Percentiles rank a stretch among this genome's conserved stretches.
Conservation (phyloP, 2,888 invertebrate species). For the Lepidocyrtinus sp. region DNA sequence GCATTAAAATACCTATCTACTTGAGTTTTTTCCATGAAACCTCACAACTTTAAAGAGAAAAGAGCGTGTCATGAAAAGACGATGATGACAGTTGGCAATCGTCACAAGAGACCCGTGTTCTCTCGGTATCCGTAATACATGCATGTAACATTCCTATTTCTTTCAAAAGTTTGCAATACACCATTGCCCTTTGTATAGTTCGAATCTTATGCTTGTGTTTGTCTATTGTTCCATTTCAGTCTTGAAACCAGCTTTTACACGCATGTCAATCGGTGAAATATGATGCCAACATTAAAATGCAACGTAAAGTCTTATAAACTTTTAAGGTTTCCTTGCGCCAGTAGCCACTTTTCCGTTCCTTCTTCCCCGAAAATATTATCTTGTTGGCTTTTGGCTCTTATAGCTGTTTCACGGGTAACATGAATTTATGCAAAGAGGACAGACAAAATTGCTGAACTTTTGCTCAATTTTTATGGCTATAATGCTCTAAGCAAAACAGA, state of each 20-base stretch:
- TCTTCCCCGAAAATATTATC: too few relatives aligned
- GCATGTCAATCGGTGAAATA: slow-evolving; percentile 41
- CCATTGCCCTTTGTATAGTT: not conserved
- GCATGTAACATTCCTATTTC: slow-evolving; percentile 5
- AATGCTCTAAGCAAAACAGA: too few relatives aligned
- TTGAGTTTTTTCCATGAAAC: not conserved
- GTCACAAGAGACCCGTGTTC: not conserved
- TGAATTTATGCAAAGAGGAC: too few relatives aligned
- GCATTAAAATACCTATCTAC: not conserved
- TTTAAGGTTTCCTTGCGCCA: not conserved
- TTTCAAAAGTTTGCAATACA: slow-evolving; percentile 19
- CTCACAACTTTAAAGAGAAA: not conserved
- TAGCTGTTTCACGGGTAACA: too few relatives aligned
- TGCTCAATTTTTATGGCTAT: too few relatives aligned
- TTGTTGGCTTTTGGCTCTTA: too few relatives aligned
- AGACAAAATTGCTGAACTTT: too few relatives aligned
- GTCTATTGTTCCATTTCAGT: not conserved
- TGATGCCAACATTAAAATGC: slow-evolving; percentile 29
- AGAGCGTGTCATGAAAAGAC: slow-evolving; percentile 32
- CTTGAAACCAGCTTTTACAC: slow-evolving; percentile 20
- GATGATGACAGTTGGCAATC: slow-evolving; percentile 59
- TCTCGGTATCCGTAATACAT: not conserved
- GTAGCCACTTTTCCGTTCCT: not conserved
- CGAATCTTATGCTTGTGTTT: not conserved
- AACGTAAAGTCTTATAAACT: not conserved